Evolutionary conservation across 64 coral and sea anemone genomes (phyloP), one percentile per base, ranked within the genome.

Genomic region (Dendrophyllia cribrosa): DNA sequence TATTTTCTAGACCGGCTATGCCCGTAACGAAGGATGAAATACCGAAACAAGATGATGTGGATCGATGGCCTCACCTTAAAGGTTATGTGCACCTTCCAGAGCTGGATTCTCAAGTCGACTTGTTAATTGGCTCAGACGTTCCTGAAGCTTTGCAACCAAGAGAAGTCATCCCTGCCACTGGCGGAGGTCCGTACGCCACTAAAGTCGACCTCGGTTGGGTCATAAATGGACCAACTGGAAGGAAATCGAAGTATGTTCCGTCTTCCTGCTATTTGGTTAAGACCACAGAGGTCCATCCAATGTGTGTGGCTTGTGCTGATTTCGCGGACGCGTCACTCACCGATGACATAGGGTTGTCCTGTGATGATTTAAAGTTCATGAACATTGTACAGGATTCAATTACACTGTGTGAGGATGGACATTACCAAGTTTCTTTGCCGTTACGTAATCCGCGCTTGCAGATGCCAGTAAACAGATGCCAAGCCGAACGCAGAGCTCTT

Each of bases 181-280:
- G 45, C 4, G 89, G 58, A 14, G 89, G 51, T 20, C 89, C 78
- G 6, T 75, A 91, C 46, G 79, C 89, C 5, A 84, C 48, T 15
- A 91, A 62, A 64, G 79, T 85, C 25, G 52, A 70, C 6, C 56
- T 91, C 69, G 79, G 89, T 9, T 91, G 89, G 89, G 78, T 91
- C 2, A 76, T 85, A 22, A 91, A 84, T 91, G 89, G 89, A 24
- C 89, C 68, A n/a, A 63, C 43, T 75, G 89, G 89, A 83, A 19
- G 89, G 84, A 91, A 75, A 4, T 44, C 22, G 16, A 87, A 56
- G 16, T 56, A 69, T 72, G 22, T 56, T 21, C 66, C 66, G 3
- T 77, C 4, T 48, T 5, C 83, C 4, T 22, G 51, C 9, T 70
- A 22, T 17, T 72, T 87, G 2, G 23, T 26, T 26, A 70, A n/a